phyloP scores from a whole-genome alignment of 2,797 vertebrate species.

The Diplodus sargus region DNA sequence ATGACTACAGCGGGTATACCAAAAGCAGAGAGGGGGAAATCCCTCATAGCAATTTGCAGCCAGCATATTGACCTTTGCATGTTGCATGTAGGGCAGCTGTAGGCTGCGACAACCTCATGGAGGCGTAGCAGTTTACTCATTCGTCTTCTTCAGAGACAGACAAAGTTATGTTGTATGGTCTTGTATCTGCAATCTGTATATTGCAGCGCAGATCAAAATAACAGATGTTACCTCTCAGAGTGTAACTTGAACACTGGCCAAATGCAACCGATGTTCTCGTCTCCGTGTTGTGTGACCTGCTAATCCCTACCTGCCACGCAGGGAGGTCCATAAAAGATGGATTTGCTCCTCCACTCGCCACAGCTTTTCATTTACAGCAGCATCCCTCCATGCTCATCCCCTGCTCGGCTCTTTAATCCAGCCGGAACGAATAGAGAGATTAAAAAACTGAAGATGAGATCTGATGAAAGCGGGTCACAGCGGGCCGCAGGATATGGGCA shows the following conservation, averaged over 20 bases:
- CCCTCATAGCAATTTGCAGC: too few relatives aligned
- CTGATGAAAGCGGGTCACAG: conserved; percentile 42
- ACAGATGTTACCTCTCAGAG: not conserved
- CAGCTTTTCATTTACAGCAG: conserved; percentile 53
- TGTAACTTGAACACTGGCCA: not conserved
- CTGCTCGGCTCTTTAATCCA: conserved; percentile 55
- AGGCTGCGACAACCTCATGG: not conserved
- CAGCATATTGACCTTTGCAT: not conserved
- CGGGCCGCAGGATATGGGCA: conserved; percentile 50
- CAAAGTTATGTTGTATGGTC: not conserved
- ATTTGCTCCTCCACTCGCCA: conserved; percentile 64
- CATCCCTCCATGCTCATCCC: conserved; percentile 22
- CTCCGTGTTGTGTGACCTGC: conserved; percentile 33
- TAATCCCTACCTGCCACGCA: conserved; percentile 64
- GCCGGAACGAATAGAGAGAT: conserved; percentile 54
- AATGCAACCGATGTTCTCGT: not conserved
- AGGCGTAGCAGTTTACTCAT: too few relatives aligned
- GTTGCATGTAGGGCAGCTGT: not conserved
- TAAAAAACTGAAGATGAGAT: conserved; percentile 43
- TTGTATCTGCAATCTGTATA: not conserved
- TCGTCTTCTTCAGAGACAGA: too few relatives aligned
- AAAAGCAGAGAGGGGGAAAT: too few relatives aligned
- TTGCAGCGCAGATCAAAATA: not conserved
- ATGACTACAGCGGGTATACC: too few relatives aligned
- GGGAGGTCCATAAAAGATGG: conserved; percentile 63